These are phyloP conservation scores for Peromyscus aztecus DNA, from an alignment of 2,797 vertebrate species.

Conservation along the genomic window DNA sequence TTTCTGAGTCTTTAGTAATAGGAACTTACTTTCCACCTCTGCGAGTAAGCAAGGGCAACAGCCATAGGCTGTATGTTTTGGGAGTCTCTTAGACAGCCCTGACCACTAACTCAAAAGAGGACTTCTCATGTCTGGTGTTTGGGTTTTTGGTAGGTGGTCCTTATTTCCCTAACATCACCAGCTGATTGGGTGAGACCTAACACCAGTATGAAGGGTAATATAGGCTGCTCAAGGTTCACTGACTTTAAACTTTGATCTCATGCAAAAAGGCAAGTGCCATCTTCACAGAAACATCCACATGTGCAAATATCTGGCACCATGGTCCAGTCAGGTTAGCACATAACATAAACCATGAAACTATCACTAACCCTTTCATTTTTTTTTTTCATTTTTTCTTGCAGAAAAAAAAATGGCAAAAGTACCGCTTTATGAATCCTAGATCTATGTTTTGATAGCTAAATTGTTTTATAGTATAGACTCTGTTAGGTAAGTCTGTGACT, in stretches of 20 bases:
- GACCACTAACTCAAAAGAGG: not conserved
- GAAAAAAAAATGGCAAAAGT: slow-evolving; percentile 19
- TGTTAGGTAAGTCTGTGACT: not conserved
- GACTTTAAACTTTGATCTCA: slow-evolving; percentile 23
- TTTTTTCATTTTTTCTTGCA: not conserved
- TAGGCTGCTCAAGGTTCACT: not conserved
- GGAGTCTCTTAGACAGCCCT: not conserved
- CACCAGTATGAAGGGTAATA: not conserved
- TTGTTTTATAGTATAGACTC: not conserved
- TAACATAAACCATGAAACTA: not conserved
- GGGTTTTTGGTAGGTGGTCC: not conserved
- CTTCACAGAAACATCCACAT: slow-evolving; percentile 16
- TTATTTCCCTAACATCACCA: not conserved
- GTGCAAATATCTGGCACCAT: not conserved
- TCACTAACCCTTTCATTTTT: not conserved
- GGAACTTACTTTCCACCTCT: not conserved
- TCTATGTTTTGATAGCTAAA: slow-evolving; percentile 23
- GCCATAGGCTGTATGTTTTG: not conserved
- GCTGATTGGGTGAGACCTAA: not conserved
- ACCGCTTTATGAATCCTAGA: not conserved
- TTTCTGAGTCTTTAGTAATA: not conserved
- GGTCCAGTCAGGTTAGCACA: not conserved
- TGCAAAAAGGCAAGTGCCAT: not conserved
- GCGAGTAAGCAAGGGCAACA: not conserved
- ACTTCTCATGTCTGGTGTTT: not conserved